Conservation (phyloP, 92 coral and sea anemone species). For the Phenganax stokvisi region DNA sequence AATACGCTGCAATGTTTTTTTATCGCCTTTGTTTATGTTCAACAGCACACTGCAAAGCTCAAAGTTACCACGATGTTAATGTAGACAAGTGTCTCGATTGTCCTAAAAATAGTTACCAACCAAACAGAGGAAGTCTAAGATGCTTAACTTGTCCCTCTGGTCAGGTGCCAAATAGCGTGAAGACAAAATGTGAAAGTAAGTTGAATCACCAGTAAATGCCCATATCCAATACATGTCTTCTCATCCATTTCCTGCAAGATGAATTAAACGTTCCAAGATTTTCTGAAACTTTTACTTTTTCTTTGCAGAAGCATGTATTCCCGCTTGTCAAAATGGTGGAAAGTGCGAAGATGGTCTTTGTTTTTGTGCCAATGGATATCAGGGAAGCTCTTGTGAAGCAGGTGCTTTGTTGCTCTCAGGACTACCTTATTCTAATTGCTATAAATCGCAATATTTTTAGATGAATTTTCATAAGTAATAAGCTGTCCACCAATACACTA, state of each 20-base stretch:
- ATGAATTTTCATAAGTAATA: no score
- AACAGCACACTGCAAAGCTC: conserved; percentile 45
- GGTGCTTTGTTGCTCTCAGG: background rate
- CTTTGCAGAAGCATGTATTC: conserved; percentile 51
- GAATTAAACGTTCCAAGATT: background rate
- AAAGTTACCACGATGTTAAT: conserved; percentile 48
- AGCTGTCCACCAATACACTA: no score
- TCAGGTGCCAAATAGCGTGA: conserved; percentile 35
- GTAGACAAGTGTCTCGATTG: conserved; percentile 45
- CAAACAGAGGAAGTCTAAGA: conserved; percentile 39
- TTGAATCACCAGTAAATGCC: background rate
- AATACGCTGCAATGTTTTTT: background rate
- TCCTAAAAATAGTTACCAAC: conserved; percentile 50
- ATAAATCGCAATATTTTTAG: no score
- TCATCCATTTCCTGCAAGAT: background rate
- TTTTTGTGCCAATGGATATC: background rate
- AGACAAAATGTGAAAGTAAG: conserved; percentile 32
- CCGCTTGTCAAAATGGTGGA: conserved; percentile 56
- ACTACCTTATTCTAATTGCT: background rate
- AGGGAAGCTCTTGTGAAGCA: conserved; percentile 15
- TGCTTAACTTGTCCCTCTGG: conserved; percentile 53
- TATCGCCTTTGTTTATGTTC: background rate
- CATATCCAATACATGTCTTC: background rate
- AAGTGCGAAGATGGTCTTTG: conserved; percentile 29
- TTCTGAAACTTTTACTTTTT: background rate